A percentile compares a stretch with the other conserved stretches of the same genome.
Evolutionary conservation across 2,888 invertebrate species (phyloP).

Genomic region (Apodemia duryi): DNA sequence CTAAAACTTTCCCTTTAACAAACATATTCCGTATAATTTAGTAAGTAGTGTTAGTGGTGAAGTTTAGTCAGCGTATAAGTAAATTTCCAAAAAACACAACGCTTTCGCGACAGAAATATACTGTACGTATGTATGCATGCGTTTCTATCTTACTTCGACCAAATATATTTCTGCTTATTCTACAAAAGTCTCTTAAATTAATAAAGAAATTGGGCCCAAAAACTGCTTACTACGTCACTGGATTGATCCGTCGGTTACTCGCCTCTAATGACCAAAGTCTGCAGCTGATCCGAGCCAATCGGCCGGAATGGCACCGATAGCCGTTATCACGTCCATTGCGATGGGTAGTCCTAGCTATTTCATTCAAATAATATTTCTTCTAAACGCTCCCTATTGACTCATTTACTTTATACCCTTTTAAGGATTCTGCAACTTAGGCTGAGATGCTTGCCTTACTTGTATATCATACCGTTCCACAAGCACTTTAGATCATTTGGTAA

Average conservation of each 20-base stretch:
- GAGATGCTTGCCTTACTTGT: too few species aligned
- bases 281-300: constrained; percentile 2
- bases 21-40: too few species aligned
- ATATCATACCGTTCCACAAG: too few species aligned
- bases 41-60: too few species aligned
- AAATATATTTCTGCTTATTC: background rate
- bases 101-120: too few species aligned
- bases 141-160: background rate
- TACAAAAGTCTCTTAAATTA: background rate
- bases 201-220: background rate
- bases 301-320: constrained; percentile 1
- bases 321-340: constrained; percentile 4
- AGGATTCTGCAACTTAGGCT: too few species aligned
- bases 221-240: background rate
- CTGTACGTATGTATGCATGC: too few species aligned
- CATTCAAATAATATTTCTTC: constrained; percentile 1
- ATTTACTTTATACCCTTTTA: too few species aligned
- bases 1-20: too few species aligned
- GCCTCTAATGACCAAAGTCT: background rate
- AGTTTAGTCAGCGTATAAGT: too few species aligned
- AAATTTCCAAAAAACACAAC: too few species aligned
- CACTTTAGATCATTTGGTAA: too few species aligned
- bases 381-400: background rate
- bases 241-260: background rate
- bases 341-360: constrained; percentile 2